Conservation (phyloP, 92 coral and sea anemone species). For the Muricea muricata region DNA sequence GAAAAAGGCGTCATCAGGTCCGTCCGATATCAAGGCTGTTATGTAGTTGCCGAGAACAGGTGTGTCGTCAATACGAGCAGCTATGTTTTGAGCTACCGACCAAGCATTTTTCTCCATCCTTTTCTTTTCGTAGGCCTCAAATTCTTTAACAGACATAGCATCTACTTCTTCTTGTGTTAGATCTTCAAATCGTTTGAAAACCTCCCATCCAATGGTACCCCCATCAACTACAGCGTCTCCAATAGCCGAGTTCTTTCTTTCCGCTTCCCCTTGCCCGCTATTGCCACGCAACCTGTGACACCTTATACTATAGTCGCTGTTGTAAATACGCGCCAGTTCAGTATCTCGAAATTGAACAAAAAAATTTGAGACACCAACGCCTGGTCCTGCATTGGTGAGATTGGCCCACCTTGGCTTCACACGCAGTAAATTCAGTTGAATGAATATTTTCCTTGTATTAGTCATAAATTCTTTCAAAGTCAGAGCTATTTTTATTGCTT, state of each 20-base stretch:
- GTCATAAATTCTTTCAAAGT: background rate
- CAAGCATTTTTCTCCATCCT: conserved; percentile 59
- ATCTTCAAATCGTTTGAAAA: conserved; percentile 27
- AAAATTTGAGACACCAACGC: conserved; percentile 39
- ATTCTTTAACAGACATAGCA: conserved; percentile 10
- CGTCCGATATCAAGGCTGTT: conserved; percentile 28
- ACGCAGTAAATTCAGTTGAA: background rate
- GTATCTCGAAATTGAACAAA: conserved; percentile 39
- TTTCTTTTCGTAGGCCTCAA: conserved; percentile 30
- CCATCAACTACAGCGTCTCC: conserved; percentile 56
- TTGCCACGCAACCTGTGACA: conserved; percentile 34
- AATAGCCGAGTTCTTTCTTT: conserved; percentile 42
- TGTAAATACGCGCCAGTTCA: conserved; percentile 24
- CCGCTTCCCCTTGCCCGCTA: conserved; percentile 24
- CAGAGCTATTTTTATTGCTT: background rate
- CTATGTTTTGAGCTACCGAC: conserved; percentile 32
- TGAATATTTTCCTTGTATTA: background rate
- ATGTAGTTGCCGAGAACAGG: conserved; percentile 35
- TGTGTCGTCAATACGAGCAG: conserved; percentile 42
- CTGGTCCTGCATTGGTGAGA: conserved; percentile 44
- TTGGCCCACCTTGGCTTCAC: conserved; percentile 19
- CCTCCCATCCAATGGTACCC: conserved; percentile 29
- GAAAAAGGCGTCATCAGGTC: conserved; percentile 42
- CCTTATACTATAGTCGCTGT: conserved; percentile 37
- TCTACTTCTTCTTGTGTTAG: conserved; percentile 24